Evolutionary conservation across 2,113 vertebrate species (phyloP), one percentile per base, ranked within the genome.

Genomic region (Zingel zingel): DNA sequence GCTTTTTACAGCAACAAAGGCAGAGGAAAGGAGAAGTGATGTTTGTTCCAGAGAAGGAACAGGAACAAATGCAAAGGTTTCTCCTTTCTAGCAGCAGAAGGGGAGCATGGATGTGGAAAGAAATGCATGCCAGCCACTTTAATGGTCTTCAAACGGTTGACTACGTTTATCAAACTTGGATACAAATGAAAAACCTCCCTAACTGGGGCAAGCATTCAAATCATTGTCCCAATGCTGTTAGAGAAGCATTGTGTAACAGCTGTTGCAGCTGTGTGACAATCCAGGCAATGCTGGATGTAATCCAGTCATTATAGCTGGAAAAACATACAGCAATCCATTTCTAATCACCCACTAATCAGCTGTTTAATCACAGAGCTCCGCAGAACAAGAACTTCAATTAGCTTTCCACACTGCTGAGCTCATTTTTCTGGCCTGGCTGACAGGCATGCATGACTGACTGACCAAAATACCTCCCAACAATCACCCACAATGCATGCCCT

Each of bases 331-430:
- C 69, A 73, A 74, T 84, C 76, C 47, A 50, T 81, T 82, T 76
- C 64, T 80, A 89, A 90, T 89, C 65, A 62, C 64, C 2, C 11
- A 73, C 67, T 84, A 83, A 93, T 90, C 81, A 75, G 69, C 80
- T 67, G 30, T 85, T 86, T 89, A 88, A 91, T 88, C 80, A 79
- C 61, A 57, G 27, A 59, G 68, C 36, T 77, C 78, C 78, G 45
- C 27, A 53, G 72, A 81, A 78, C 71, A 58, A 1, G 43, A 70
- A 73, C 74, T 58, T 84, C 68, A 65, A 58, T 77, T 62, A 72
- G 85, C 66, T 88, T 86, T 90, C 86, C 85, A 84, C 74, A 45
- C 79, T 19, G 33, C 72, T 82, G 79, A 90, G 81, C 77, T 89
- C 76, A 43, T 81, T 82, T 69, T 57, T 79, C 65, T 71, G 75